Conservation (phyloP, 2,113 vertebrate genomes). For the Gambusia holbrooki region DNA sequence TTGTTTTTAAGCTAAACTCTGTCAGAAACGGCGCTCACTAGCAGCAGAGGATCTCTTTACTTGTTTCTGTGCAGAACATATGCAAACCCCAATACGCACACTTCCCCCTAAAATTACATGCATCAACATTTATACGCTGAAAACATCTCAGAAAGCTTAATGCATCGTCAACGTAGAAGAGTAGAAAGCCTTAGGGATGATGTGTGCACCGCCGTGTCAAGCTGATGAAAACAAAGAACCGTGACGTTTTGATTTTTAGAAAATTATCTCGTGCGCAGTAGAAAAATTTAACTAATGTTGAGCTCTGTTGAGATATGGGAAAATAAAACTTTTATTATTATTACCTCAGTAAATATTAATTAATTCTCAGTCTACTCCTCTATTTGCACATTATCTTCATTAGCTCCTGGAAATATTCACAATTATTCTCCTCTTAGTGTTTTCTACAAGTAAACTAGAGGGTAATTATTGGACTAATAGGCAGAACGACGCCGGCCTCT, state of each 20-base stretch:
- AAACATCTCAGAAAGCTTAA: constrained; percentile 32
- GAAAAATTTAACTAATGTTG: constrained; percentile 10
- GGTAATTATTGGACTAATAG: constrained; percentile 41
- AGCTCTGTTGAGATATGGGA: not conserved
- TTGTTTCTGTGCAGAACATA: constrained; percentile 43
- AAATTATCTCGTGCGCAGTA: constrained; percentile 15
- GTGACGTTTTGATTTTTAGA: constrained; percentile 23
- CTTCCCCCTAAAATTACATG: constrained; percentile 33
- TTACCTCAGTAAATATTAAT: constrained; percentile 20
- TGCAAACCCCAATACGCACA: constrained; percentile 40
- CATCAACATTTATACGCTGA: constrained; percentile 42
- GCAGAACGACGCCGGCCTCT: constrained; percentile 23
- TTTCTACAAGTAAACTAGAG: constrained; percentile 54
- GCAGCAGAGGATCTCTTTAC: constrained; percentile 45
- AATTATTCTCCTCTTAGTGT: constrained; percentile 27
- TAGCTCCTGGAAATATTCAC: constrained; percentile 18
- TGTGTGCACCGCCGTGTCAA: not conserved
- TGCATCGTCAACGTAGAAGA: constrained; percentile 25
- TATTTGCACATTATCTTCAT: constrained; percentile 14
- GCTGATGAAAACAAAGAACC: constrained; percentile 17
- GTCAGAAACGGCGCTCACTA: constrained; percentile 62
- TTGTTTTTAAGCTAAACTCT: constrained; percentile 49
- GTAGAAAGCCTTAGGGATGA: constrained; percentile 11
- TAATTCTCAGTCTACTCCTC: constrained; percentile 18
- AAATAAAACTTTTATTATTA: not conserved